A percentile compares a stretch with the other conserved stretches of the same genome.
Conservation (phyloP, 2,113 vertebrate genomes). For the Gopherus evgoodei region DNA sequence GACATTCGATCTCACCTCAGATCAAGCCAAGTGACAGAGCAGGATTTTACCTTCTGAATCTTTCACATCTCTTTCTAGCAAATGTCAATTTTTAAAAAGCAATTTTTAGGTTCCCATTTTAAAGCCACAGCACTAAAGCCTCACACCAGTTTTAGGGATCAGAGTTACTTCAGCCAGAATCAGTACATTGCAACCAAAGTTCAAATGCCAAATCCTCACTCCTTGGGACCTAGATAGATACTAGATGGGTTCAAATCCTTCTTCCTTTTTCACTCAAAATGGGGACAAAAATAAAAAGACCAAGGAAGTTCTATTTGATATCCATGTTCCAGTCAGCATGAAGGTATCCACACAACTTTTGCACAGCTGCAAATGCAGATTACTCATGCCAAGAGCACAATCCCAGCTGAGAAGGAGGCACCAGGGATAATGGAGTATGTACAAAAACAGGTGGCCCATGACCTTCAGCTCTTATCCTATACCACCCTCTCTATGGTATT, state of each 20-base stretch:
- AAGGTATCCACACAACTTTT: background rate
- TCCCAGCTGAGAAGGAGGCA: background rate
- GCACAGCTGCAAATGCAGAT: background rate
- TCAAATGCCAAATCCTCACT: rapidly evolving
- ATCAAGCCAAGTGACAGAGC: rapidly evolving
- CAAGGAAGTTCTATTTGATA: background rate
- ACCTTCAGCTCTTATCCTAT: background rate
- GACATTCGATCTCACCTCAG: background rate
- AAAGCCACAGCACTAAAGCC: background rate
- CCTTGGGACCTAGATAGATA: background rate
- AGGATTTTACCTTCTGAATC: background rate
- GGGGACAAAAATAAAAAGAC: background rate
- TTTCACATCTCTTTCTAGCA: background rate
- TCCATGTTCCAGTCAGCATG: background rate
- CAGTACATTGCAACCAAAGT: background rate
- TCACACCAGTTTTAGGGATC: rapidly evolving
- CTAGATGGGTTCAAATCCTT: background rate
- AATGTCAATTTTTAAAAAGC: background rate
- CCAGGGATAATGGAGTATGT: background rate
- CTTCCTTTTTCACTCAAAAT: background rate
- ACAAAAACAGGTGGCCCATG: background rate
- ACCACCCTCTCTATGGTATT: background rate
- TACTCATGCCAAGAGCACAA: background rate
- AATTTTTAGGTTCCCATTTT: background rate
- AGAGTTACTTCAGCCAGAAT: background rate